Evolutionary conservation across 2,888 invertebrate species (phyloP), one percentile per base, ranked within the genome.

Genomic region (Elmis aenea): DNA sequence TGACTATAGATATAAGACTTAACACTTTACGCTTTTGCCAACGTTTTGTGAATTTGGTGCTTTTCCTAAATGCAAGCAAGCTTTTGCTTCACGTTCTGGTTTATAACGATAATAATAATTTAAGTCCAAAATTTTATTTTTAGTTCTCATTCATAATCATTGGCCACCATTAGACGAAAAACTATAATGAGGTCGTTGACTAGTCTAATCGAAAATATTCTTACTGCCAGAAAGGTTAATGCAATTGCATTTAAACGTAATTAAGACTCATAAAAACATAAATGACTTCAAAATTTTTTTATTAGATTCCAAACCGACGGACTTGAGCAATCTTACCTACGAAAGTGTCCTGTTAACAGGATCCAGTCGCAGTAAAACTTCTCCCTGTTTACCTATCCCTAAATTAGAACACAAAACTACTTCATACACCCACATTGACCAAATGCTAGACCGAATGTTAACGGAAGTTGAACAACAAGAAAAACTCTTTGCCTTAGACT

Each of bases 401-500:
- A 13, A 21, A 29, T 13, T 26, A 26, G 13, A 33, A 3, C 47
- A 50, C 28, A 54, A 57, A 46, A 51, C 50, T 21, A 52, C 53
- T n/a, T 65, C 65, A 12, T 67, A 68, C 36, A 58, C 61, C 26
- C 60, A 69, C 52, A 65, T 70, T 21, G 67, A 69, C 35, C 62
- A 57, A 3, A 64, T 69, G 54, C 49, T 70, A 18, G 68, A 69
- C 31, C 58, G 60, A 33, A 69, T 69, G 64, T 49, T 69, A 13
- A 50, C 51, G n/a, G 67, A 69, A 54, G 66, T 68, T 1, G 67
- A 68, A 31, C 52, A 62, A 38, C 64, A 67, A 48, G 63, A 67
- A 41, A 54, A 61, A 38, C 29, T 66, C 8, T 59, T 65, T 29
- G 51, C 57, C 20, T 50, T 63, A 38, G 63, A 66, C 45, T 45